Evolutionary conservation across 2,797 vertebrate species (phyloP), one percentile per base, ranked within the genome.

Genomic region (Galago senegalensis): DNA sequence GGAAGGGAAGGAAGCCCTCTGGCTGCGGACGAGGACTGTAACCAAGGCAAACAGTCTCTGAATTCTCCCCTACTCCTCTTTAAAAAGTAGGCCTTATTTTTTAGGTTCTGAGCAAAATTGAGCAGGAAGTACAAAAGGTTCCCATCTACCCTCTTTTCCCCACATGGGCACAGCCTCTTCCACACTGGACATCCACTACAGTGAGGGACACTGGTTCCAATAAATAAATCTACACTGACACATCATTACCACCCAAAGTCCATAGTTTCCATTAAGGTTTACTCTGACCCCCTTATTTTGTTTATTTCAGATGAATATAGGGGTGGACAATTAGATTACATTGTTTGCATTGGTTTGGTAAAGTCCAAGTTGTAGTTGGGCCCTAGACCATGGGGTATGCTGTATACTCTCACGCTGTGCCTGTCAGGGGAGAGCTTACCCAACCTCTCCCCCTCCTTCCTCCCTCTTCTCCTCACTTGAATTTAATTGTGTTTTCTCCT

Each of bases 101-200:
- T 93, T 67, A 80, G 21, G 65, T 58, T 87, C 67, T 49, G 31
- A 34, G 67, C 9, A 58, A 87, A 72, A 60, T 12, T 43, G 31
- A 91, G 67, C 10, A 9, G 43, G 49, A 79, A 49, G 40, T 20
- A 27, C 31, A 75, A 49, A 90, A 87, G 14, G 2, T 65, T 65
- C 25, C 37, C 29, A 20, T 23, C n/a, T 5, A 31, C 1, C 29
- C 12, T 60, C 23, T 34, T 56, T 29, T 14, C n/a, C 25, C 2
- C 4, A 3, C 2, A 17, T 1, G 53, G 1, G 5, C 65, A 34
- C 49, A 87, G 46, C 31, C 53, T 67, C 7, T 3, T 34, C 40
- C 1, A 7, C 6, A 0, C 12, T 23, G 13, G n/a, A 7, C 9
- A 2, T 43, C 21, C 11, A 0, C 69, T 23, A 40, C 9, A 5